A percentile compares a stretch with the other conserved stretches of the same genome.
These are phyloP conservation scores for Bubo blakistoni DNA, from an alignment of 2,113 vertebrate species.

Conservation along the genomic window DNA sequence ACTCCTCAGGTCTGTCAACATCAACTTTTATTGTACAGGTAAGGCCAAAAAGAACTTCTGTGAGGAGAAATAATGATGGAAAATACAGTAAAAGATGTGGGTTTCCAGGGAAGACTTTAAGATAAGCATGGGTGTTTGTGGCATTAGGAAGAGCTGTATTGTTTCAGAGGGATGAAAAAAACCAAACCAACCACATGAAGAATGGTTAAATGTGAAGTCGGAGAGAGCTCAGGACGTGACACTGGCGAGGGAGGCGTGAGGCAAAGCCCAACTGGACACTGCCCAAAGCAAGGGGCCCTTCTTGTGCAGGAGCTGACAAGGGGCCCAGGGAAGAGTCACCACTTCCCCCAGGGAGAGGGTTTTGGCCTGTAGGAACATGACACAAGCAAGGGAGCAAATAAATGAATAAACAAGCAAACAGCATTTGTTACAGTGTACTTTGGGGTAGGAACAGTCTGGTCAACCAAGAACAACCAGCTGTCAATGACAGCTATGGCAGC, in stretches of 20 bases:
- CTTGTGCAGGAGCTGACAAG: background rate
- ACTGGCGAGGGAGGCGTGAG: background rate
- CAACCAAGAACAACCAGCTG: background rate
- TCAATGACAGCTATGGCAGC: accelerated
- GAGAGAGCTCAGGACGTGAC: background rate
- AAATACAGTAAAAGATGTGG: background rate
- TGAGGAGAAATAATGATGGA: background rate
- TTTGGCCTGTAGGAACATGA: background rate
- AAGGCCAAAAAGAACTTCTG: background rate
- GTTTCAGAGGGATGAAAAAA: background rate
- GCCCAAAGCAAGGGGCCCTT: background rate
- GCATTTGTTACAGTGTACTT: background rate
- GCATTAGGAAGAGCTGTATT: background rate
- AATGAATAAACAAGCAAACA: background rate
- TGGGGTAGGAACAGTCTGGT: background rate
- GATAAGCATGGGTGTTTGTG: background rate
- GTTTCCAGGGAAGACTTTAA: background rate
- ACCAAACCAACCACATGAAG: background rate
- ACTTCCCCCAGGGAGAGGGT: background rate
- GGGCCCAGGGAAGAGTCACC: background rate
- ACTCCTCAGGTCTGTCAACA: background rate
- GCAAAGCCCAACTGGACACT: background rate
- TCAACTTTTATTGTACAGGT: background rate
- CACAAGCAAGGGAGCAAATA: background rate
- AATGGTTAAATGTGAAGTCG: background rate